Evolutionary conservation across 2,888 invertebrate genomes (phyloP).

Genomic region (Chymomyza caudatula): DNA sequence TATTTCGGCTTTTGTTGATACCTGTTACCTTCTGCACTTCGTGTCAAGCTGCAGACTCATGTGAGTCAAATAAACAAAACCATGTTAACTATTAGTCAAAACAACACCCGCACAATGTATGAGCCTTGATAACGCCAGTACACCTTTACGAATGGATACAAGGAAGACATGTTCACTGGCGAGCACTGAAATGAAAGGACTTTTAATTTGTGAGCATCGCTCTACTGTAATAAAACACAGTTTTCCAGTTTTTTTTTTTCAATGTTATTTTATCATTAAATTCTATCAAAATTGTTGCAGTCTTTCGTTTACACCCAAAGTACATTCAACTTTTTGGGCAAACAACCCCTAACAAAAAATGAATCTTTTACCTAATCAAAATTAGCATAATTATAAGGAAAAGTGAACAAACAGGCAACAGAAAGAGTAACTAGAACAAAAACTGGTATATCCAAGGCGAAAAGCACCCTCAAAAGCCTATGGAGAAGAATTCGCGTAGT

Average conservation of each 20-base stretch:
- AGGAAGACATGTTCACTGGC: no score
- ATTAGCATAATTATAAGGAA: constrained; percentile 47
- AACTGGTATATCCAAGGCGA: constrained; percentile 24
- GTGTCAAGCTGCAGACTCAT: no score
- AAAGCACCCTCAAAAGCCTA: constrained; percentile 45
- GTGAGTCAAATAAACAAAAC: no score
- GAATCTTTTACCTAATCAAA: constrained; percentile 14
- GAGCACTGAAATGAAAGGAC: no score
- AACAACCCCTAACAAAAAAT: constrained; percentile 12
- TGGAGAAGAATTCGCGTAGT: constrained; percentile 28
- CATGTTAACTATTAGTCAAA: no score
- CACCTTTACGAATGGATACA: no score
- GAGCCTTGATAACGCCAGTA: no score
- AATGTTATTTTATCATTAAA: not conserved
- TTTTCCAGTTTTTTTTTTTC: not conserved
- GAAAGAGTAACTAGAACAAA: constrained; percentile 13
- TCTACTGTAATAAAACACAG: not conserved
- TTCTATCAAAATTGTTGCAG: not conserved
- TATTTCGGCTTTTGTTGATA: no score
- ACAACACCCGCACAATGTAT: no score
- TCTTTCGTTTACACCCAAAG: constrained; percentile 16
- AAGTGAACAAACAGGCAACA: constrained; percentile 34
- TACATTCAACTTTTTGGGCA: constrained; percentile 36
- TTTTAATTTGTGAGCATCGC: not conserved
- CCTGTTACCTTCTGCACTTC: no score